phyloP scores from a whole-genome alignment of 2,888 invertebrate genomes.

The Ctena decussata region DNA sequence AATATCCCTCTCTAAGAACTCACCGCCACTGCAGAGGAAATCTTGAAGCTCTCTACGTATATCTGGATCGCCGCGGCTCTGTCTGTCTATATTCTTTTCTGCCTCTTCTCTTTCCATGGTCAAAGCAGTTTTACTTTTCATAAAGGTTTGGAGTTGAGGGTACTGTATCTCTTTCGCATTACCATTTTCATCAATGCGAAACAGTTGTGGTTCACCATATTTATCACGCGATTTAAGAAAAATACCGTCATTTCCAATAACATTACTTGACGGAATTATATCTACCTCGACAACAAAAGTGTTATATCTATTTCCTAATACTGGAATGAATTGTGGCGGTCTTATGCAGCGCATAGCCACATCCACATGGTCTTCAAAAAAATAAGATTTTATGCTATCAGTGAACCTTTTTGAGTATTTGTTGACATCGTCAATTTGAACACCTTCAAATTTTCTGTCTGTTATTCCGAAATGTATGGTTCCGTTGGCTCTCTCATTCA shows the following conservation, averaged over 20 bases:
- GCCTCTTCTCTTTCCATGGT: neutral
- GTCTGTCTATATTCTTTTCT: neutral
- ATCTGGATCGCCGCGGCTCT: neutral
- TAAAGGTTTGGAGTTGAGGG: neutral
- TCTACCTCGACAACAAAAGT: constrained; percentile 28
- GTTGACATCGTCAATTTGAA: constrained; percentile 9
- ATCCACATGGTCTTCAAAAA: constrained; percentile 47
- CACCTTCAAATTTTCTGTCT: constrained; percentile 43
- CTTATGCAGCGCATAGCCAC: constrained; percentile 50
- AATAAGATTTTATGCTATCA: constrained; percentile 39
- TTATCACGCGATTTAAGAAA: neutral
- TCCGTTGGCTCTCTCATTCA: constrained; percentile 65
- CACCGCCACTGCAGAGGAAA: constrained; percentile 27
- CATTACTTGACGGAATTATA: constrained; percentile 5
- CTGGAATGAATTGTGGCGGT: constrained; percentile 48
- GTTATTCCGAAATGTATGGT: constrained; percentile 60
- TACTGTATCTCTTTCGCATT: neutral
- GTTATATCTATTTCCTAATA: neutral
- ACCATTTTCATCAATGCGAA: neutral
- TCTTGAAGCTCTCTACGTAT: constrained; percentile 13
- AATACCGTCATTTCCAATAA: constrained; percentile 12
- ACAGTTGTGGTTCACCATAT: neutral
- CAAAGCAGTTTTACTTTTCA: neutral
- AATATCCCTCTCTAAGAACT: constrained; percentile 14
- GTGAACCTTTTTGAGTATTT: constrained; percentile 26